A percentile compares a stretch with the other conserved stretches of the same genome.
phyloP scores from a whole-genome alignment of 30 jellyfish, hydroid and myxozoan genomes.

The Cassiopea andromeda region DNA sequence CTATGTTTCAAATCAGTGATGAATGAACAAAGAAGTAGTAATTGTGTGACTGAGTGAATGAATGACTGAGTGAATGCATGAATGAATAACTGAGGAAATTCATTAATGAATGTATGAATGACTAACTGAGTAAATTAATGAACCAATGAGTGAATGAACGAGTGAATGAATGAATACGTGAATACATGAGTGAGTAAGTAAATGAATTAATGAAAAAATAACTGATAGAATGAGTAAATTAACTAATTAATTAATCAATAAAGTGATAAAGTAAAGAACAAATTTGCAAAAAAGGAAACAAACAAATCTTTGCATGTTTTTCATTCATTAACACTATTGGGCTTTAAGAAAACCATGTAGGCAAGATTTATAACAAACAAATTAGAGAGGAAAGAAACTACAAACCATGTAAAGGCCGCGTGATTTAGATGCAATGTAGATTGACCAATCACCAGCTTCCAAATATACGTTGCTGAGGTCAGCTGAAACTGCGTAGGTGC shows the following conservation, averaged over 20 bases:
- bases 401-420: constrained; percentile 70
- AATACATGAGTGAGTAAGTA: not conserved
- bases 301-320: no score
- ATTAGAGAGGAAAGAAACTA: not conserved
- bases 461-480: constrained; percentile 25
- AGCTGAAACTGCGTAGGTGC: constrained; percentile 8
- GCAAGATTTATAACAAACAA: no score
- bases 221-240: no score
- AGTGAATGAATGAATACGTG: not conserved
- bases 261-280: no score
- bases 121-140: no score
- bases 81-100: not conserved
- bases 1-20: not conserved
- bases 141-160: not conserved
- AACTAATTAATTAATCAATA: not conserved
- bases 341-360: no score
- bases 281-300: no score
- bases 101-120: not conserved
- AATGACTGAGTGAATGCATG: no score
- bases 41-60: no score
- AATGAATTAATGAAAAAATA: no score
- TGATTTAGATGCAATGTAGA: constrained; percentile 58
- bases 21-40: no score
- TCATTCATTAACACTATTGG: no score
- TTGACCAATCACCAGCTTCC: constrained; percentile 72